Base-by-base conservation (phyloP, 2,888 invertebrate species). In the Lepidochrysops patricia region DNA sequence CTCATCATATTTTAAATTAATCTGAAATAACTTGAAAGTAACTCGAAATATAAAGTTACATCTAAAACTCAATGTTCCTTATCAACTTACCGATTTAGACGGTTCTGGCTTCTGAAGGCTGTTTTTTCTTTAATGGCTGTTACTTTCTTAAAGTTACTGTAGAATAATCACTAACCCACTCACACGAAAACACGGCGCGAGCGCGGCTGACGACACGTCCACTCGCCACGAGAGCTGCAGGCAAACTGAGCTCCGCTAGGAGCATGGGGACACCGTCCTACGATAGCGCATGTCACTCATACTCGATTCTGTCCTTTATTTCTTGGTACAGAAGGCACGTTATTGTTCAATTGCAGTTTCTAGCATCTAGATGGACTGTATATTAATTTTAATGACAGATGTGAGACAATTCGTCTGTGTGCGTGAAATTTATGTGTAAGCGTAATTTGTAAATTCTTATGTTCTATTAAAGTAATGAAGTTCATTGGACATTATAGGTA, bases 201-300 rank as follows among this genome's bases (percentile, higher is more conserved):
- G 9, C 15, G 54, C 19, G 12, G 1, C 2, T 19, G 7, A 12
- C 12, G 37, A 43, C 54, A 57, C 58, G 50, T 12, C 50, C 50
- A 23, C 19, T n/a, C 34, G 4, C 23, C 49, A 12, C 23, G 52
- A 52, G 35, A 27, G 35, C 27, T 58, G 25, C 48, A 58, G 48
- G 34, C 23, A 48, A 32, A 58, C 58, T 58, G 49, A 49, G 49
- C 34, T 29, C 25, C 19, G 15, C 37, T 43, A 43, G 58, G 50
- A 58, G 50, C 25, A 34, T 34, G 27, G 69, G 77, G 80, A 79
- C 79, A 80, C 79, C 66, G 68, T 69, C 65, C 62, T 50, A 70
- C 63, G 71, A 78, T 66, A 70, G 69, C 76, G 64, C 70, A 80
- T 73, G 72, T 70, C 65, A 54, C 52, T 2, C 15, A 12, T 0